Base-by-base conservation (phyloP, 2,797 vertebrate species). In the Borostomias antarcticus region DNA sequence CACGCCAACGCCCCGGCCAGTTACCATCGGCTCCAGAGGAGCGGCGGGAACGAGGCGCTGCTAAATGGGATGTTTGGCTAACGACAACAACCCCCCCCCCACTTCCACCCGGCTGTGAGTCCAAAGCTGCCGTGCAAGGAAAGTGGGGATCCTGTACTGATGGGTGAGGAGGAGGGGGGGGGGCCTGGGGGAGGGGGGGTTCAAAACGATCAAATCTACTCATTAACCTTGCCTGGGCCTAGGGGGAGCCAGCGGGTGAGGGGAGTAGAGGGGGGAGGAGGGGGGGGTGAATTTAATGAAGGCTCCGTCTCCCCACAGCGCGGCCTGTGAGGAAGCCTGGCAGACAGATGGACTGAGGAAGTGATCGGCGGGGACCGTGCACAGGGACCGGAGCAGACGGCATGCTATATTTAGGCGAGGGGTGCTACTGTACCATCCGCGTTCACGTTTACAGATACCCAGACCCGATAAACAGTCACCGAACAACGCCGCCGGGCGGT, bases 181-280 rank as follows among this genome's bases (percentile, higher is more conserved):
- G 60, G 52, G 58, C 73, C 52, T 35, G 19, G 43, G 45, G 26
- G 5, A 58, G 59, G 26, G 58, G 68, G 66, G 77, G 58, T 68
- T 77, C 69, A 64, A 70, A 71, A 66, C 83, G 81, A 89, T 90
- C 73, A 65, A 90, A 88, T 85, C 83, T 84, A 81, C 79, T 89
- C 84, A 89, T 90, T 87, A 89, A 89, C 85, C 85, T 87, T 76
- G 76, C 66, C 65, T 58, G 56, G 62, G 80, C 72, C 74, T 64
- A 76, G 62, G 58, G 81, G 85, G 81, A 79, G 82, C 72, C 60
- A 76, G 74, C 77, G 62, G 69, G 77, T 59, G 69, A 70, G 65
- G 21, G 69, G 65, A 19, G 21, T 23, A 26, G 30, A 30, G 51
- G 19, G 58, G n/a, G 52, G 66, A 76, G 71, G 59, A 57, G 65